Evolutionary conservation across 1,140 invertebrate species (phyloP).

Genomic region (Tyrophagus putrescentiae): DNA sequence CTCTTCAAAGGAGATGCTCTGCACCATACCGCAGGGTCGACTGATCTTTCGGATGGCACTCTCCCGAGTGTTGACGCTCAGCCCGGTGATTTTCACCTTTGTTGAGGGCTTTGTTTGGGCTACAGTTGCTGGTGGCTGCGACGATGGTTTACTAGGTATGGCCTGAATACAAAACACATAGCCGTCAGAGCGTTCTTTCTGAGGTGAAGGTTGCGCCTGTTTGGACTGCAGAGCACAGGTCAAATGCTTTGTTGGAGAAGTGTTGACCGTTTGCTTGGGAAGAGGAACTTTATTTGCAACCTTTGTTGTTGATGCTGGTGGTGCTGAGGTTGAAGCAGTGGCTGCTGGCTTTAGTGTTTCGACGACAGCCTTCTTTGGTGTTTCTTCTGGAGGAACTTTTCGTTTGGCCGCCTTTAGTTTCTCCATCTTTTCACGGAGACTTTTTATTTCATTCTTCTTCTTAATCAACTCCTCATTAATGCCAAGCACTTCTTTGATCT

Average conservation of each 20-base stretch:
- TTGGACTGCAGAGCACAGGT: too few relatives aligned
- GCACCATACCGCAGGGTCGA: slow-evolving; percentile 6
- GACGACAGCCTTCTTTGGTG: too few relatives aligned
- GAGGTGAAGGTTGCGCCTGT: not conserved
- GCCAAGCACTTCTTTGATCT: not conserved
- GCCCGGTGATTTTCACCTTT: not conserved
- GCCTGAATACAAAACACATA: too few relatives aligned
- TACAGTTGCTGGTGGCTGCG: not conserved
- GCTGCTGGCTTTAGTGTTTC: too few relatives aligned
- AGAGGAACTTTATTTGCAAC: too few relatives aligned
- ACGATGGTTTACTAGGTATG: not conserved
- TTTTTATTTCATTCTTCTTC: slow-evolving; percentile 2
- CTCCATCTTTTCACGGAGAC: not conserved
- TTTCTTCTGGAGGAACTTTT: not conserved
- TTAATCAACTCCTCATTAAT: slow-evolving; percentile 9
- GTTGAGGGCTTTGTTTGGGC: not conserved
- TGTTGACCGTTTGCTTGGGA: too few relatives aligned
- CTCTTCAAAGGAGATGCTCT: not conserved
- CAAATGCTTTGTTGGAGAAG: too few relatives aligned
- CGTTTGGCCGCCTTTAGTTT: not conserved
- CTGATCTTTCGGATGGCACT: not conserved
- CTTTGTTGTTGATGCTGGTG: too few relatives aligned
- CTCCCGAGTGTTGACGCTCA: not conserved
- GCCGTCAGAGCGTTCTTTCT: not conserved
- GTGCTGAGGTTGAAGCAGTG: too few relatives aligned